Percentiles rank a stretch among this genome's conserved stretches.
Conservation (phyloP, 2,113 vertebrate genomes). For the Paracanthobrama guichenoti region DNA sequence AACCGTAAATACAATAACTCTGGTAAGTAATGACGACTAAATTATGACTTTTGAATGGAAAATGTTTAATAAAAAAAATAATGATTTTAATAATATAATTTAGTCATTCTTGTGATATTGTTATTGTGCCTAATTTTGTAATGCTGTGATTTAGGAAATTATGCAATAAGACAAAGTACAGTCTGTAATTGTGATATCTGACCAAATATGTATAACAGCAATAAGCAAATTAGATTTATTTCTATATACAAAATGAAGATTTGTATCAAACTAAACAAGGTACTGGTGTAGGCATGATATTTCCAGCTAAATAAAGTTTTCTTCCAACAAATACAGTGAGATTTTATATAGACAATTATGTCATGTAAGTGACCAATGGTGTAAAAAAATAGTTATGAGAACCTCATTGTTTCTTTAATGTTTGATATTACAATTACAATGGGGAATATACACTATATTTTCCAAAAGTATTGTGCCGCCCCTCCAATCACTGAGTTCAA, state of each 20-base stretch:
- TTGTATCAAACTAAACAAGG: slow-evolving; percentile 29
- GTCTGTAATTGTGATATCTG: slow-evolving; percentile 7
- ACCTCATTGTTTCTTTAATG: background rate
- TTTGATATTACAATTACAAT: background rate
- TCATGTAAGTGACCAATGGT: background rate
- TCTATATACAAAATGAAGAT: background rate
- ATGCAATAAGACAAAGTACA: slow-evolving; percentile 53
- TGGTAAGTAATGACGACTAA: slow-evolving; percentile 30
- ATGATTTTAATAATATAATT: slow-evolving; percentile 31
- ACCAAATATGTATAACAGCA: slow-evolving; percentile 54
- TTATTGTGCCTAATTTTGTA: slow-evolving; percentile 9
- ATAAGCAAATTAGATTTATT: slow-evolving; percentile 34
- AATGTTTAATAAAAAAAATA: slow-evolving; percentile 33
- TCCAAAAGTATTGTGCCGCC: no score
- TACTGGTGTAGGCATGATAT: slow-evolving; percentile 35
- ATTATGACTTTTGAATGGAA: slow-evolving; percentile 41
- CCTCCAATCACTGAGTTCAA: no score
- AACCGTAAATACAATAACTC: slow-evolving; percentile 26
- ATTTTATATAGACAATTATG: background rate
- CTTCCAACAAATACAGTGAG: background rate
- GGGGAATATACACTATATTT: background rate
- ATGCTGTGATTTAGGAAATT: slow-evolving; percentile 32
- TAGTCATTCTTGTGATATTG: slow-evolving; percentile 4
- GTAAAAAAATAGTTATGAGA: background rate
- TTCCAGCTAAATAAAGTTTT: slow-evolving; percentile 47